Conservation (phyloP, 2,113 vertebrate species). For the Sebastes schlegelii region DNA sequence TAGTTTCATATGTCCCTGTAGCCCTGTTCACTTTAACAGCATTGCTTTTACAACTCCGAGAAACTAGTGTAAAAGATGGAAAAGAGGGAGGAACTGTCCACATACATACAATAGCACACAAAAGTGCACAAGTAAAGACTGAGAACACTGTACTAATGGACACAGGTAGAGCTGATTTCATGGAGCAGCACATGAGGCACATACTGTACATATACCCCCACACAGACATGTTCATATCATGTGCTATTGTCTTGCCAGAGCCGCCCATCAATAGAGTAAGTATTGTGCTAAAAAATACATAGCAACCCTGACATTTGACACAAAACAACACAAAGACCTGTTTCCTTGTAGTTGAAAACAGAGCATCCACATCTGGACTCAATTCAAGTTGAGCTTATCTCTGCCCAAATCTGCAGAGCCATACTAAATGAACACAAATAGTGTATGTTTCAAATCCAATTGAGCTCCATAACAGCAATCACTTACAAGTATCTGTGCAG, state of each 20-base stretch:
- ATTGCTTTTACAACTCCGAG: slow-evolving; percentile 67
- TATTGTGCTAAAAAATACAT: background rate
- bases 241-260: slow-evolving; percentile 12
- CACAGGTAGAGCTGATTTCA: slow-evolving; percentile 18
- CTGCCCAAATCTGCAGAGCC: background rate
- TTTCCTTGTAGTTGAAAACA: background rate
- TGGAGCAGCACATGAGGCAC: background rate
- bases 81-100: slow-evolving; percentile 29
- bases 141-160: background rate
- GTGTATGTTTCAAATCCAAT: background rate
- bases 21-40: slow-evolving; percentile 69
- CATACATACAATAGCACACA: slow-evolving; percentile 19
- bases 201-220: slow-evolving; percentile 11
- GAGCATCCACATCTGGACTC: slow-evolving; percentile 11
- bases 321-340: background rate
- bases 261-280: background rate
- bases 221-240: slow-evolving; percentile 15
- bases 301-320: slow-evolving; percentile 1
- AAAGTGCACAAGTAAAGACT: slow-evolving; percentile 7
- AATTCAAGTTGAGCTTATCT: background rate
- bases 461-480: background rate
- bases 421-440: background rate
- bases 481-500: background rate
- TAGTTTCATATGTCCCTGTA: slow-evolving; percentile 69
- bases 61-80: slow-evolving; percentile 43